Percentiles rank a stretch among this genome's conserved stretches.
phyloP scores from a whole-genome alignment of 2,113 vertebrate species.

The Cepphus grylle region DNA sequence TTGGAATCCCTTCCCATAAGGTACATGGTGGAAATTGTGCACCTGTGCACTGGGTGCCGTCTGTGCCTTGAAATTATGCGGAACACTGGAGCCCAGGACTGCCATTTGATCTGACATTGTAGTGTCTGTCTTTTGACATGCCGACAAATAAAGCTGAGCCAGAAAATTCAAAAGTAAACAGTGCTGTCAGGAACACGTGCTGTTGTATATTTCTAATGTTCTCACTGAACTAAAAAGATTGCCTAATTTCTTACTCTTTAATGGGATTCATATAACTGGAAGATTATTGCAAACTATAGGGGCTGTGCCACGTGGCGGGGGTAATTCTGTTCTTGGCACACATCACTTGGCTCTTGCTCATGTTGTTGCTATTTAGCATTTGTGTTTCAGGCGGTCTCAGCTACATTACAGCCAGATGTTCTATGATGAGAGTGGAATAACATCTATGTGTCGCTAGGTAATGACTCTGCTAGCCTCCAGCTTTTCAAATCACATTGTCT shows the following conservation, averaged over 20 bases:
- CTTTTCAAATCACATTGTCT: neutral
- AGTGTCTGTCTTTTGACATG: neutral
- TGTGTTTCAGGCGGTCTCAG: neutral
- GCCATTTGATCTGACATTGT: neutral
- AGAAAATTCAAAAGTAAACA: conserved; percentile 1
- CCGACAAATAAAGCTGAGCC: neutral
- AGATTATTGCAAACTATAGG: neutral
- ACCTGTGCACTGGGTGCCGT: neutral
- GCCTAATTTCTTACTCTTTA: neutral
- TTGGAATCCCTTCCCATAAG: neutral
- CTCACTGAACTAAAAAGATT: neutral
- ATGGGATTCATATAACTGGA: neutral
- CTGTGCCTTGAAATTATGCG: neutral
- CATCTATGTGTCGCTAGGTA: neutral
- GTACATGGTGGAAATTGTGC: neutral
- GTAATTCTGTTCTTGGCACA: neutral
- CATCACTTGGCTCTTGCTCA: neutral
- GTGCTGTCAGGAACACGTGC: neutral
- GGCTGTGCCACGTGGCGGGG: neutral
- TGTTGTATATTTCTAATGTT: neutral
- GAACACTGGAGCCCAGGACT: neutral
- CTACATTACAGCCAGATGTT: neutral
- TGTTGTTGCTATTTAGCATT: neutral
- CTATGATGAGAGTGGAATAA: neutral
- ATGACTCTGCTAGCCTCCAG: neutral